Evolutionary conservation across 2,888 invertebrate species (phyloP).

Genomic region (Drosophila emarginata): DNA sequence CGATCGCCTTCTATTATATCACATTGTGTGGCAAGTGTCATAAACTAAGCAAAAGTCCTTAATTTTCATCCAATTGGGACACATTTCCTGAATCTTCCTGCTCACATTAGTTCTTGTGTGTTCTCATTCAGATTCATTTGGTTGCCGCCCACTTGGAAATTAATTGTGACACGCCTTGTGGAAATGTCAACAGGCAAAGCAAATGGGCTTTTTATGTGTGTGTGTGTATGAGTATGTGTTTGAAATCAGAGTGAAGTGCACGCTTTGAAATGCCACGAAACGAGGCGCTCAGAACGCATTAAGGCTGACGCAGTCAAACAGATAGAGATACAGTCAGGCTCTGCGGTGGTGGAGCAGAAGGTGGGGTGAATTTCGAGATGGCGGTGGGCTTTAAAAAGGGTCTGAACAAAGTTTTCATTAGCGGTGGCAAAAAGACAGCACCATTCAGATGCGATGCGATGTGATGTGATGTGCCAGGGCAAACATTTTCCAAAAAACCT

Average conservation of each 20-base stretch:
- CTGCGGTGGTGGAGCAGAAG: constrained; percentile 37
- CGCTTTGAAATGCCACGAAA: constrained; percentile 38
- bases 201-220: constrained; percentile 7
- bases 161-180: constrained; percentile 58
- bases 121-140: constrained; percentile 43
- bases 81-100: neutral
- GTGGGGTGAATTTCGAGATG: constrained; percentile 24
- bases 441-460: constrained; percentile 9
- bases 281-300: constrained; percentile 50
- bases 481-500: constrained; percentile 59
- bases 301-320: constrained; percentile 34
- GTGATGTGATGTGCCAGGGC: constrained; percentile 27
- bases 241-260: constrained; percentile 55
- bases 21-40: neutral
- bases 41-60: neutral
- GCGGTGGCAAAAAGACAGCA: constrained; percentile 48
- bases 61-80: neutral
- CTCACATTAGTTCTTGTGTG: constrained; percentile 3
- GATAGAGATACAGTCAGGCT: constrained; percentile 33
- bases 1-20: too few species aligned
- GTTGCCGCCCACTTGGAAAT: constrained; percentile 46
- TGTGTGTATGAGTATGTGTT: constrained; percentile 7
- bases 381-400: constrained; percentile 58
- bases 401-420: constrained; percentile 73
- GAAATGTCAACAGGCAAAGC: constrained; percentile 50